Conservation (phyloP, 2,888 invertebrate species). For the Phyllotreta cruciferae region DNA sequence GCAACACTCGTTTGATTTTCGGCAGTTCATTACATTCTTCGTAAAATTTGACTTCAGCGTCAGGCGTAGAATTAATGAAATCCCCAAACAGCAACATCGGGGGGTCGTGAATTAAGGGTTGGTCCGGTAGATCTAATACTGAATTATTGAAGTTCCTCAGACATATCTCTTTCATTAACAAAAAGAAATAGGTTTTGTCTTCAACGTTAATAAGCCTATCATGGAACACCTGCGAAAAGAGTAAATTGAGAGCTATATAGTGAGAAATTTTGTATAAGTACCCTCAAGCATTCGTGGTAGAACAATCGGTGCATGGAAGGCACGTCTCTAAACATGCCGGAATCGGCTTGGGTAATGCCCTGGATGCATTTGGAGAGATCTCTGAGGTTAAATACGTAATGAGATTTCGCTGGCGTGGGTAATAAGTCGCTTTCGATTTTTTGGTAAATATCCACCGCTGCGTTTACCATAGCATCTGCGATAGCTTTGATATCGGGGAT, state of each 20-base stretch:
- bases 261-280: background rate
- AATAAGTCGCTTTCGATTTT: constrained; percentile 80
- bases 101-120: constrained; percentile 66
- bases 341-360: constrained; percentile 86
- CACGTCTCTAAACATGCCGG: constrained; percentile 71
- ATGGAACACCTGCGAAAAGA: constrained; percentile 69
- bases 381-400: constrained; percentile 91
- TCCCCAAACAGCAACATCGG: constrained; percentile 80
- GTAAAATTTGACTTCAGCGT: constrained; percentile 77
- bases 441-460: constrained; percentile 84
- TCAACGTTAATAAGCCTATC: constrained; percentile 79
- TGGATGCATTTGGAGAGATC: constrained; percentile 91
- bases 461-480: constrained; percentile 77
- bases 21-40: constrained; percentile 80
- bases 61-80: constrained; percentile 78
- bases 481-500: constrained; percentile 71
- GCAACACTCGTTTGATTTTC: constrained; percentile 74
- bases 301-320: constrained; percentile 78
- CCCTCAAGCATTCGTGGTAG: constrained; percentile 90
- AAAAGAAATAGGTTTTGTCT: constrained; percentile 83
- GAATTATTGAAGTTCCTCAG: constrained; percentile 68
- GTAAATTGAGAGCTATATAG: no score
- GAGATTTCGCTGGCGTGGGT: constrained; percentile 91
- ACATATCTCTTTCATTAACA: constrained; percentile 73
- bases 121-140: constrained; percentile 68